A percentile compares a stretch with the other conserved stretches of the same genome.
Evolutionary conservation across 2,113 vertebrate species (phyloP).

Genomic region (Condylura cristata): DNA sequence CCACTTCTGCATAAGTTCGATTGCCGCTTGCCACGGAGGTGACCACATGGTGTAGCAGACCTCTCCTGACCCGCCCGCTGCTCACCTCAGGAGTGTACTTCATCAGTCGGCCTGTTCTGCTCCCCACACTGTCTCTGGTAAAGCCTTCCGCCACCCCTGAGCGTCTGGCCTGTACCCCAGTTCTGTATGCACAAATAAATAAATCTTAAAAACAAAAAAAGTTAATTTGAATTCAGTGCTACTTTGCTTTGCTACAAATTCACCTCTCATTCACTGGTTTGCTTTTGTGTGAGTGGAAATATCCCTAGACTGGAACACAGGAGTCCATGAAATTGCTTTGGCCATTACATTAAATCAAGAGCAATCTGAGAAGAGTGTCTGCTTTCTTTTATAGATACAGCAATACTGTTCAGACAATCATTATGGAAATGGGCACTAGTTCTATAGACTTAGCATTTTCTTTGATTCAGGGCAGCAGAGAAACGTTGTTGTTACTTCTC

Average conservation of each 20-base stretch:
- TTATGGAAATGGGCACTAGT: slow-evolving; percentile 11
- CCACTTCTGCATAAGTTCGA: no score
- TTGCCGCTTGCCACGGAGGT: no score
- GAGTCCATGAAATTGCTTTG: not conserved
- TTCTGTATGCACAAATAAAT: no score
- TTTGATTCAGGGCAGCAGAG: not conserved
- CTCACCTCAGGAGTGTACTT: no score
- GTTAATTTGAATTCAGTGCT: slow-evolving; percentile 41
- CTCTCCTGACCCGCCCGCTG: no score
- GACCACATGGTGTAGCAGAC: no score
- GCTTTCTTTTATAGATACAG: not conserved
- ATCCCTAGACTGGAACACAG: not conserved
- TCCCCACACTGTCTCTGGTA: no score
- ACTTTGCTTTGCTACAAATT: not conserved
- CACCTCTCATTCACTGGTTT: not conserved
- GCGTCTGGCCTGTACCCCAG: no score
- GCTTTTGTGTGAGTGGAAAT: not conserved
- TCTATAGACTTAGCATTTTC: not conserved
- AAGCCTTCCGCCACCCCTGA: no score
- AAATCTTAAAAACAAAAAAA: no score
- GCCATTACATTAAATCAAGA: not conserved
- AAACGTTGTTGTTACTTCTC: not conserved
- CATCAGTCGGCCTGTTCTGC: no score
- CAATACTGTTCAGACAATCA: not conserved
- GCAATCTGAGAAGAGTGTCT: not conserved